Conservation (phyloP, 2,888 invertebrate genomes). For the Leptinotarsa tumamoca region DNA sequence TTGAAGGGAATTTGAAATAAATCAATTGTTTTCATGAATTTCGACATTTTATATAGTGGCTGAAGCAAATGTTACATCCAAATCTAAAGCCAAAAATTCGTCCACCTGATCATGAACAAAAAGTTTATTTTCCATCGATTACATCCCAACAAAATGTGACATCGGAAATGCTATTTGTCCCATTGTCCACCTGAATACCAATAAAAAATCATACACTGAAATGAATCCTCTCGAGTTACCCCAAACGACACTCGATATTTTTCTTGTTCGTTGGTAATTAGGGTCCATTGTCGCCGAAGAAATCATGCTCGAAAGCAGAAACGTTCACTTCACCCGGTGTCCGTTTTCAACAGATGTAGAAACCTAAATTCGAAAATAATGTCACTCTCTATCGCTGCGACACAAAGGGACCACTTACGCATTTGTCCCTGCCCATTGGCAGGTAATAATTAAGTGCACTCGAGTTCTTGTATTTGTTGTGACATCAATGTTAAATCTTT, state of each 20-base stretch:
- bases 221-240: background rate
- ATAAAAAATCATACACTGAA: constrained; percentile 6
- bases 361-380: constrained; percentile 51
- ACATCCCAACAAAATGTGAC: background rate
- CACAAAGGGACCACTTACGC: constrained; percentile 35
- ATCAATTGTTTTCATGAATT: background rate
- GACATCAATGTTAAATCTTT: constrained; percentile 57
- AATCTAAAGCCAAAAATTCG: too few species aligned
- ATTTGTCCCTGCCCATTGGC: constrained; percentile 54
- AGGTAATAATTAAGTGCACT: constrained; percentile 61
- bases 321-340: constrained; percentile 50
- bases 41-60: too few species aligned
- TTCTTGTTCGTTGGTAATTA: constrained; percentile 46
- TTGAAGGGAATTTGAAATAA: background rate
- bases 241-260: constrained; percentile 10
- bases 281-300: constrained; percentile 53
- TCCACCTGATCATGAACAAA: background rate
- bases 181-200: background rate
- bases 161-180: background rate
- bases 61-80: too few species aligned
- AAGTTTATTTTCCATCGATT: background rate
- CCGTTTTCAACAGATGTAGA: constrained; percentile 62
- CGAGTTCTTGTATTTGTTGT: constrained; percentile 60
- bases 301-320: constrained; percentile 42
- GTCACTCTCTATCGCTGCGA: constrained; percentile 55